Base-by-base conservation (phyloP, 2,113 vertebrate species). In the Osmerus mordax region DNA sequence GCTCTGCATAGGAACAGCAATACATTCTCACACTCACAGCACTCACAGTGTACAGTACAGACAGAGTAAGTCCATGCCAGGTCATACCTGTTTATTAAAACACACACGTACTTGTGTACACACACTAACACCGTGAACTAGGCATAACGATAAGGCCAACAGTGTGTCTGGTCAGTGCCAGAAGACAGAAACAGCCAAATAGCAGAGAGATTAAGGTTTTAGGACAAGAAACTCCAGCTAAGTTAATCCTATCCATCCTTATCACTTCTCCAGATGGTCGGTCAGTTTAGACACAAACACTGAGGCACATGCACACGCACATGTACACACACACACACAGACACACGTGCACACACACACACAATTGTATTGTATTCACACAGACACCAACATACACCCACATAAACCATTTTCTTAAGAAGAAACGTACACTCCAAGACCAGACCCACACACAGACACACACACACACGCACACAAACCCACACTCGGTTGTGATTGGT, bases 221-320 rank as follows among this genome's bases (percentile, higher is more conserved):
- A 93, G 85, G 83, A 89, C 80, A 86, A 91, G 78, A 83, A 89
- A 89, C 87, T 87, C 87, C 84, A 67, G 52, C 89, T 92, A 92
- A 94, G 94, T 91, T 89, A 71, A 23, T 23, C 23, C 23, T 23
- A 62, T 69, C 61, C 80, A 68, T 82, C 88, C 83, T 88, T 88
- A 82, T 81, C 78, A 83, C 74, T 19, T 66, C 67, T 63, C 82
- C 84, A 88, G 85, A 83, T 87, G 86, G 81, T 86, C 73, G 65
- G 68, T 67, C 73, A 52, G 67, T 55, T 77, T 72, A 67, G 75
- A 82, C 81, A 82, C 72, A 83, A 73, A 82, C 73, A 77, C 2
- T 59, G 51, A 4, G 4, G 7, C 6, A 47, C 18, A 61, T 4
- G 47, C 67, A 2, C 9, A 72, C 55, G 21, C 54, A 29, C n/a